Percentiles rank a stretch among this genome's conserved stretches.
Evolutionary conservation across 2,888 invertebrate genomes (phyloP).

Genomic region (Podabrus alpinus): DNA sequence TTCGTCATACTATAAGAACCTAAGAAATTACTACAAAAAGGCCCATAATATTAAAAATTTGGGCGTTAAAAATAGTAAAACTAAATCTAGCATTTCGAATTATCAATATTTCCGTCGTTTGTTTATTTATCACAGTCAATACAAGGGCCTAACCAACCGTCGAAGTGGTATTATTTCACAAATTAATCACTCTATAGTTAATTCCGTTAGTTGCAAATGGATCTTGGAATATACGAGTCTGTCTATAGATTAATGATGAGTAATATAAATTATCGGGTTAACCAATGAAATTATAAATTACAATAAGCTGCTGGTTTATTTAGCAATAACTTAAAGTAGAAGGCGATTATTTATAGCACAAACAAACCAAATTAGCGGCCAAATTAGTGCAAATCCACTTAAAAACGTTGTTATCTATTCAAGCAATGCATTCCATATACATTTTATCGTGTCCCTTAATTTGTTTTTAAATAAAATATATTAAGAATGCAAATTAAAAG

Average conservation of each 20-base stretch:
- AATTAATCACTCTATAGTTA: background rate
- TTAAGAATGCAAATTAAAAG: conserved; percentile 22
- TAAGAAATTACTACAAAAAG: background rate
- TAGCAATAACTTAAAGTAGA: conserved; percentile 1
- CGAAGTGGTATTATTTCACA: background rate
- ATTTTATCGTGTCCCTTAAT: background rate
- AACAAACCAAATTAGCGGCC: conserved; percentile 16
- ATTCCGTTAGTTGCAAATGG: background rate
- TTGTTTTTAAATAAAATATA: conserved; percentile 12
- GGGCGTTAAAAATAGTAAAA: background rate
- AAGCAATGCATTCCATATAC: conserved; percentile 1
- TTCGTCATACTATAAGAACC: background rate
- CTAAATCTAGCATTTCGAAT: background rate
- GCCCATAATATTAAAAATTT: background rate
- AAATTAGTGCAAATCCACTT: conserved; percentile 17
- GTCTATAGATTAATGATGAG: background rate
- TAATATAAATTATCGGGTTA: background rate
- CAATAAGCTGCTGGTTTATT: background rate
- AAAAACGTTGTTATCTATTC: conserved; percentile 2
- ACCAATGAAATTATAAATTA: background rate
- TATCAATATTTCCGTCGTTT: background rate
- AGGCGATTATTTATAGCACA: conserved; percentile 6
- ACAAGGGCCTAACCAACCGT: conserved; percentile 2
- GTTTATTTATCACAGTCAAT: background rate
- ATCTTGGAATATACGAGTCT: background rate